These are phyloP conservation scores for Cabera pusaria DNA, from an alignment of 2,888 invertebrate genomes.

Conservation along the genomic window DNA sequence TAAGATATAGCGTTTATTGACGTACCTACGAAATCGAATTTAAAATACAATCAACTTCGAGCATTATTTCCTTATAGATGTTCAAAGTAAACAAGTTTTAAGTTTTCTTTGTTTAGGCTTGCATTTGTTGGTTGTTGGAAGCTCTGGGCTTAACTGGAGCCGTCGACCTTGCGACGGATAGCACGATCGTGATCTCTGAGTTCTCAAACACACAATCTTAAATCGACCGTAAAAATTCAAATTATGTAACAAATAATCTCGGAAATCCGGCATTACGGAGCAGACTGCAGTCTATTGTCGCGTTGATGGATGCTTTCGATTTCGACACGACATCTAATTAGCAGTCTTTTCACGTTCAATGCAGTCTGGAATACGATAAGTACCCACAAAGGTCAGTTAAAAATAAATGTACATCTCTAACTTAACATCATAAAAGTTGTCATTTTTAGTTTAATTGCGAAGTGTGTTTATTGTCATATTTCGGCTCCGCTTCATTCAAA, in stretches of 20 bases:
- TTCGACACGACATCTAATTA: slow-evolving; percentile 40
- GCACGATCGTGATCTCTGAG: slow-evolving; percentile 42
- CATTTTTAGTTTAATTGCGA: slow-evolving; percentile 1
- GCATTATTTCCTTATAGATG: slow-evolving; percentile 3
- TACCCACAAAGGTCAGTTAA: slow-evolving; percentile 56
- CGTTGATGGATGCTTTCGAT: slow-evolving; percentile 46
- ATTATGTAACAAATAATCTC: slow-evolving; percentile 43
- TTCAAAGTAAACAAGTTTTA: neutral
- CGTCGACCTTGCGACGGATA: slow-evolving; percentile 51
- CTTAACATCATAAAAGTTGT: too few relatives aligned
- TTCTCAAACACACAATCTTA: slow-evolving; percentile 38
- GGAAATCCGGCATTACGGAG: slow-evolving; percentile 52
- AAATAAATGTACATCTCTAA: too few relatives aligned
- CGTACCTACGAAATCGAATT: too few relatives aligned
- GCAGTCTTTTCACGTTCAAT: slow-evolving; percentile 22
- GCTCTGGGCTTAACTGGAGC: slow-evolving; percentile 22
- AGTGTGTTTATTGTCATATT: too few relatives aligned
- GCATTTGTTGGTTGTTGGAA: slow-evolving; percentile 6
- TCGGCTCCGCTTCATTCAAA: too few relatives aligned
- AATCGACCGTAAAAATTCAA: slow-evolving; percentile 44
- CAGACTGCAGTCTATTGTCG: slow-evolving; percentile 14
- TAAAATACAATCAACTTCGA: neutral
- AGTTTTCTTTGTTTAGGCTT: slow-evolving; percentile 7
- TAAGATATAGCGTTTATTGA: too few relatives aligned
- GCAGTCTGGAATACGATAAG: slow-evolving; percentile 42